Percentiles rank a stretch among this genome's conserved stretches.
Evolutionary conservation across 1,140 invertebrate species (phyloP).

Genomic region (Lepidurus arcticus): DNA sequence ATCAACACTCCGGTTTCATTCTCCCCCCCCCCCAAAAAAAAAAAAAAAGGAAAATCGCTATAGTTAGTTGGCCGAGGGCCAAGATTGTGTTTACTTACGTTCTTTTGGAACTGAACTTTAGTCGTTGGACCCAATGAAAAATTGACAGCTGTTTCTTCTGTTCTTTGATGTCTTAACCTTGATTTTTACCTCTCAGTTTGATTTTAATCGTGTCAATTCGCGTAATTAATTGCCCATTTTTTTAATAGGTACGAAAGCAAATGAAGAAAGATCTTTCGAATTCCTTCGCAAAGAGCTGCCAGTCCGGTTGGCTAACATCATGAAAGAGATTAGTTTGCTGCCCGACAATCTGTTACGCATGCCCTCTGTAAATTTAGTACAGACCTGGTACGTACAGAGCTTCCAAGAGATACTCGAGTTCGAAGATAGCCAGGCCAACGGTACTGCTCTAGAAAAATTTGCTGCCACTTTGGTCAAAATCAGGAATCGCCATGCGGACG

Average conservation of each 20-base stretch:
- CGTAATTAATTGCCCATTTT: constrained; percentile 36
- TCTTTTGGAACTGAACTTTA: neutral
- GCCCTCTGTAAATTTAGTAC: constrained; percentile 81
- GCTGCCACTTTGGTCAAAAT: constrained; percentile 81
- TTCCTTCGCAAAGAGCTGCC: constrained; percentile 94
- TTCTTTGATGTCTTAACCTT: constrained; percentile 30
- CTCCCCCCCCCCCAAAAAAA: neutral
- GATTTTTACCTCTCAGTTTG: neutral
- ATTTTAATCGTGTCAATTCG: neutral
- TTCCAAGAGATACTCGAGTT: constrained; percentile 90
- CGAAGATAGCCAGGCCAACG: constrained; percentile 58
- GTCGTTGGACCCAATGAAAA: neutral
- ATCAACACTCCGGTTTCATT: neutral
- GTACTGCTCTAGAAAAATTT: constrained; percentile 63
- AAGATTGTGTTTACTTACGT: constrained; percentile 11
- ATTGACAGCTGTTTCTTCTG: neutral
- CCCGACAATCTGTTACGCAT: constrained; percentile 82
- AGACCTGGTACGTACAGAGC: constrained; percentile 83
- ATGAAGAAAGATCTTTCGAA: constrained; percentile 79
- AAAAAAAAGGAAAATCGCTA: neutral
- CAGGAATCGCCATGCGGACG: constrained; percentile 88
- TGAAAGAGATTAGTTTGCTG: constrained; percentile 93
- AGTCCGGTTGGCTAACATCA: constrained; percentile 92
- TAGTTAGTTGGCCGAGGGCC: neutral
- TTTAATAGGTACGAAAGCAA: constrained; percentile 77